Evolutionary conservation across 2,113 vertebrate species (phyloP), one percentile per base, ranked within the genome.

Genomic region (Dryoscopus gambensis): DNA sequence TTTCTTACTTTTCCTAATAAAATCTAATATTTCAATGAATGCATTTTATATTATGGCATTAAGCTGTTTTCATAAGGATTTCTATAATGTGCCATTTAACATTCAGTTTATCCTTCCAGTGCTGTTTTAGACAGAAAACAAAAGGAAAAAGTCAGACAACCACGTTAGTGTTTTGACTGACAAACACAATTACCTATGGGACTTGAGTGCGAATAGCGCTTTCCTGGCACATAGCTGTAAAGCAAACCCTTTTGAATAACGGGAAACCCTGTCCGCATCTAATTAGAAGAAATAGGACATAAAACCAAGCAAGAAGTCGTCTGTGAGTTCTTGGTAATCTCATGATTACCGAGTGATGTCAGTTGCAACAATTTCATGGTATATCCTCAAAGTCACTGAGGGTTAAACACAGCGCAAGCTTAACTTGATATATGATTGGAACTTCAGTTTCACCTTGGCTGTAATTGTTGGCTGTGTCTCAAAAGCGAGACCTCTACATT

Each of bases 251-350:
- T 60, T 56, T 89, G 93, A 95, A 89, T 90, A 93, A 86, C 85
- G 93, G 90, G 90, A 93, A 96, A 90, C 94, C 83, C 83, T 86
- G 82, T 37, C 63, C 68, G 73, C 79, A 88, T 92, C 64, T 83
- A 92, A 85, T 88, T 59, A 83, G 64, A 62, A 83, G 71, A 62
- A 88, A 92, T 22, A 57, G 13, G 30, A 42, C 21, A 44, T 3
- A 44, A n/a, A 82, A 57, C 8, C 33, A 68, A 69, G 30, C 12
- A 24, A 49, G 6, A 39, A 28, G 31, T 35, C 2, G 4, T 35
- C 52, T 78, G 31, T 49, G 71, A 64, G 79, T 93, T 89, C 75
- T 91, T 63, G 64, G 19, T 80, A 90, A 27, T 63, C 27, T 81
- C 64, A 44, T 84, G 78, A 77, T n/a, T 83, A 76, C 7, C 7